Evolutionary conservation across 2,888 invertebrate species (phyloP).

Genomic region (Limnephilus auricula): DNA sequence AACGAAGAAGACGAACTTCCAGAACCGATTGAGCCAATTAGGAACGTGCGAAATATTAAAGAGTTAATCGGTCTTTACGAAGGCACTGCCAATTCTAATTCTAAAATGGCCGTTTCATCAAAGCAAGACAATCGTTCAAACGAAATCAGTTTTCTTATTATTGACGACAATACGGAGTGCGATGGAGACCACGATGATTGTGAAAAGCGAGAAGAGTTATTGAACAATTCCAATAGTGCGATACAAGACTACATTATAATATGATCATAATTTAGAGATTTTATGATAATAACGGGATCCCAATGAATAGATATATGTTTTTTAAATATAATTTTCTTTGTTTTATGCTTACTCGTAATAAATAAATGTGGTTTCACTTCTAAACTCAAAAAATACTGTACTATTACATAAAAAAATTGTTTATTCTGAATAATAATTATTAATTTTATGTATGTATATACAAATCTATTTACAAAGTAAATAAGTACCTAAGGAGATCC

Average conservation of each 20-base stretch:
- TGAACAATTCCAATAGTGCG: conserved; percentile 23
- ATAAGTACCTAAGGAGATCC: neutral
- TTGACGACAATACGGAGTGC: conserved; percentile 56
- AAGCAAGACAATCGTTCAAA: conserved; percentile 6
- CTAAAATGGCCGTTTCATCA: neutral
- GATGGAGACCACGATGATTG: conserved; percentile 25
- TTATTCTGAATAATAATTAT: neutral
- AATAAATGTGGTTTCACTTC: too few species aligned
- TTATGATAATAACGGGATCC: neutral
- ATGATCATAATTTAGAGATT: neutral
- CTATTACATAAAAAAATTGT: neutral
- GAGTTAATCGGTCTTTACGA: conserved; percentile 64
- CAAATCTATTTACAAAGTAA: neutral
- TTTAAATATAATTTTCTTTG: neutral
- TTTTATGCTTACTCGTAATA: neutral
- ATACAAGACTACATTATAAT: conserved; percentile 51
- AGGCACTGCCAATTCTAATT: neutral
- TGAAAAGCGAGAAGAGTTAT: neutral
- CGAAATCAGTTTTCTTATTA: conserved; percentile 61
- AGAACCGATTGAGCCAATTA: conserved; percentile 25
- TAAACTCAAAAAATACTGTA: too few species aligned
- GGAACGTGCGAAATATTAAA: conserved; percentile 53
- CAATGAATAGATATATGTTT: neutral
- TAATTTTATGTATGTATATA: neutral
- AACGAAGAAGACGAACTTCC: conserved; percentile 55